Percentiles rank a stretch among this genome's conserved stretches.
phyloP scores from a whole-genome alignment of 2,888 invertebrate species.

The Syrista parreyssii region DNA sequence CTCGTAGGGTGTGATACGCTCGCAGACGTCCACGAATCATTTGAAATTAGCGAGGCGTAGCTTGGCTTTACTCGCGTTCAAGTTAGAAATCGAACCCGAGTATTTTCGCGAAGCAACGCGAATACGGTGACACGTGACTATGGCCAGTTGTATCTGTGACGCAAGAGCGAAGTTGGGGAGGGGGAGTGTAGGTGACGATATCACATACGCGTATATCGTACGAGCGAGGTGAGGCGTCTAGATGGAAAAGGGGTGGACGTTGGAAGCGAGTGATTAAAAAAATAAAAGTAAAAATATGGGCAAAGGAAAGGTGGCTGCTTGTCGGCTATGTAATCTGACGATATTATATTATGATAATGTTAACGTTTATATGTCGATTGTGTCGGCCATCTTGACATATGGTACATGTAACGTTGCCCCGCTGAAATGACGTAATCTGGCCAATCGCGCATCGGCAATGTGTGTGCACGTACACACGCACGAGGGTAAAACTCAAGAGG shows the following conservation, averaged over 20 bases:
- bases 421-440: slow-evolving; percentile 38
- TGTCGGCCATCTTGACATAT: slow-evolving; percentile 45
- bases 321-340: slow-evolving; percentile 20
- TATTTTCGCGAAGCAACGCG: not conserved
- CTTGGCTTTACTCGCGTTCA: not conserved
- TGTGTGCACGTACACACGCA: slow-evolving; percentile 6
- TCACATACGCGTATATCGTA: no score
- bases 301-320: slow-evolving; percentile 4
- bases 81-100: not conserved
- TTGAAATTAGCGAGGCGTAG: slow-evolving; percentile 39
- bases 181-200: not conserved
- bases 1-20: slow-evolving; percentile 46
- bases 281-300: not conserved
- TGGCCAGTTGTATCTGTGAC: not conserved
- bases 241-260: not conserved
- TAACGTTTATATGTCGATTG: slow-evolving; percentile 31
- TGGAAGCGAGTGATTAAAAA: not conserved
- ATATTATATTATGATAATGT: slow-evolving; percentile 25
- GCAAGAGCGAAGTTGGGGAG: not conserved
- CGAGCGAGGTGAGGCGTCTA: not conserved
- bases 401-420: slow-evolving; percentile 36
- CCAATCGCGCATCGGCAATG: slow-evolving; percentile 29
- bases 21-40: slow-evolving; percentile 52
- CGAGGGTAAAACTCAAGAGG: not conserved
- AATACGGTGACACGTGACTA: not conserved